Percentiles rank a stretch among this genome's conserved stretches.
These are phyloP conservation scores for Drosophila miranda DNA, from an alignment of 1,140 invertebrate genomes.

Conservation along the genomic window DNA sequence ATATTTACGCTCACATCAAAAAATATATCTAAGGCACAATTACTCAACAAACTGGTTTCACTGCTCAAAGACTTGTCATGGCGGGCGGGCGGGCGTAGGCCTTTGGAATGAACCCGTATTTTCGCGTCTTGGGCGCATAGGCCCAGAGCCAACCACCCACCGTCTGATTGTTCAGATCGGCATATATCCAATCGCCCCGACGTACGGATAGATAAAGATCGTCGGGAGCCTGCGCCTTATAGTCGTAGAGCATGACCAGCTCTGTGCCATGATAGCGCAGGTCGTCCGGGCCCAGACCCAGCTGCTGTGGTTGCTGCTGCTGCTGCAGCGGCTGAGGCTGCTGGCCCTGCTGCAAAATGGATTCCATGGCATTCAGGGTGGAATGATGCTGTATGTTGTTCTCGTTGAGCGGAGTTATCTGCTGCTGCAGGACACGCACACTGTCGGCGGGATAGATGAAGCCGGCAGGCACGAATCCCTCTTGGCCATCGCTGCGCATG, in stretches of 20 bases:
- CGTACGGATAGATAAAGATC: conserved; percentile 94
- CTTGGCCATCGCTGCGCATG: conserved; percentile 93
- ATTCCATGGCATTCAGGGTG: conserved; percentile 65
- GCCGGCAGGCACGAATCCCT: conserved; percentile 97
- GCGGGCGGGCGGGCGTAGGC: conserved; percentile 96
- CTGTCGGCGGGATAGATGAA: conserved; percentile 95
- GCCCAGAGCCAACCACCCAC: conserved; percentile 98
- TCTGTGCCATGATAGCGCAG: conserved; percentile 92
- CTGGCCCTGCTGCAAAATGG: conserved; percentile 47
- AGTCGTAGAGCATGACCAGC: conserved; percentile 96
- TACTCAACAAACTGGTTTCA: conserved; percentile 7
- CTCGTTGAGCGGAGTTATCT: conserved; percentile 46
- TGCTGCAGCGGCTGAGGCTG: conserved; percentile 39
- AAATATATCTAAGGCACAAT: conserved; percentile 49
- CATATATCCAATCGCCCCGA: conserved; percentile 96
- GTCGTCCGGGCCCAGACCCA: conserved; percentile 84
- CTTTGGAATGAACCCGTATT: conserved; percentile 97
- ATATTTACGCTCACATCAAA: conserved; percentile 46
- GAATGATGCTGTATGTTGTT: conserved; percentile 58
- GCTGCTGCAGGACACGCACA: conserved; percentile 86
- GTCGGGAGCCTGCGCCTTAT: conserved; percentile 96
- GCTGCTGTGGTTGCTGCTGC: conserved; percentile 64
- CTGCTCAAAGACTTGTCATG: conserved; percentile 89
- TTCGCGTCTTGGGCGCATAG: conserved; percentile 94
- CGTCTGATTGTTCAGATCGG: conserved; percentile 95